Evolutionary conservation across 2,113 vertebrate species (phyloP).

Genomic region (Alexandromys fortis): DNA sequence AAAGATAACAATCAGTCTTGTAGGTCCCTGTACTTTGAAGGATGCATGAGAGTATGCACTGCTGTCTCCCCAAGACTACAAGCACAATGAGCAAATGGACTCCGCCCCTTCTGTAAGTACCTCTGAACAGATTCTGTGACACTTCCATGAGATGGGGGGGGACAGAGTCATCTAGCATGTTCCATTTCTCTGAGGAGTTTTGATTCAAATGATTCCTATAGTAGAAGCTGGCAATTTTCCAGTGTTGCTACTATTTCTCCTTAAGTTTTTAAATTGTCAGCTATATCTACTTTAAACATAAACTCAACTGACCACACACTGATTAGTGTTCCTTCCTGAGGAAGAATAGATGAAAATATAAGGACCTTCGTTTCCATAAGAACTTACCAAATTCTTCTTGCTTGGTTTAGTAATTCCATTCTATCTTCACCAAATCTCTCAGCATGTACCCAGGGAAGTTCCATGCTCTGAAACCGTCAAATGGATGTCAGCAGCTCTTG

Average conservation of each 20-base stretch:
- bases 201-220: not conserved
- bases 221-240: not conserved
- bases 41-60: not conserved
- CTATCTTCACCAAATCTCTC: not conserved
- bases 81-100: not conserved
- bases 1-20: slow-evolving; percentile 53
- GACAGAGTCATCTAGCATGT: not conserved
- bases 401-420: not conserved
- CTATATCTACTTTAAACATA: not conserved
- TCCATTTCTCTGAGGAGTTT: not conserved
- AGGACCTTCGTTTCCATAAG: not conserved
- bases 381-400: not conserved
- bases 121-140: not conserved
- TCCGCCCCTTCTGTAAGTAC: not conserved
- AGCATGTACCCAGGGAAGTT: accelerated
- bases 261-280: not conserved
- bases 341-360: not conserved
- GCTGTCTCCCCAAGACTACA: not conserved
- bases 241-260: not conserved
- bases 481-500: not conserved
- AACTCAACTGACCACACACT: not conserved
- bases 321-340: not conserved
- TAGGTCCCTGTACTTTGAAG: not conserved
- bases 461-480: not conserved
- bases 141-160: not conserved